Base-by-base conservation (phyloP, 2,888 invertebrate genomes). In the Heliconius charithonia region DNA sequence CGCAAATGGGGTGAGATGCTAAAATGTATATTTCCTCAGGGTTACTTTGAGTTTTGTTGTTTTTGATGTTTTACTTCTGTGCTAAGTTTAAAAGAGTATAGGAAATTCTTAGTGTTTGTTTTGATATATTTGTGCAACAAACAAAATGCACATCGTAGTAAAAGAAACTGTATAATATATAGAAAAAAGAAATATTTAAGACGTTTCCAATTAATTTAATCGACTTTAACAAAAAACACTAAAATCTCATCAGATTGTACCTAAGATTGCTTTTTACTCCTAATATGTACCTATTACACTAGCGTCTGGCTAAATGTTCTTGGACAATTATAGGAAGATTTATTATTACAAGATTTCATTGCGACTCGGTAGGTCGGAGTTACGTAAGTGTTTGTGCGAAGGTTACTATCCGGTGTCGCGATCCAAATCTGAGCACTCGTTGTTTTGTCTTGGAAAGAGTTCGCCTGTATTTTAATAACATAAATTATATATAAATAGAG, bases 301-400 rank as follows among this genome's bases (percentile, higher is more conserved):
- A 63, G 41, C 71, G 65, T 66, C 71, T 75, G 37, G 37, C 41
- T 73, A 70, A 79, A 75, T 75, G 65, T 51, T 71, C 75, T 75
- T 78, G 51, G 63, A 70, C 51, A 75, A 75, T 75, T 75, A 75
- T 75, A 67, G 75, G 62, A 70, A 79, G 56, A 67, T 73, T 77
- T 77, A 66, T 73, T 37, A 63, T 73, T 25, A 51, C 56, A 72
- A 73, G 63, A 82, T 82, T 83, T 81, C 76, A 82, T 82, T 75
- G 82, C 82, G 80, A 79, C 81, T 81, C 77, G 82, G 83, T 81
- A 84, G 82, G 83, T 83, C 81, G 76, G 67, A 76, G 79, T 84
- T 85, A 85, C 83, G 81, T 83, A 85, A 84, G 75, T 76, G 70
- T 66, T 74, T 70, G 45, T 66, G 69, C 76, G 81, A 81, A 81